A percentile compares a stretch with the other conserved stretches of the same genome.
These are phyloP conservation scores for Cactoblastis cactorum DNA, from an alignment of 2,888 invertebrate species.

Conservation along the genomic window DNA sequence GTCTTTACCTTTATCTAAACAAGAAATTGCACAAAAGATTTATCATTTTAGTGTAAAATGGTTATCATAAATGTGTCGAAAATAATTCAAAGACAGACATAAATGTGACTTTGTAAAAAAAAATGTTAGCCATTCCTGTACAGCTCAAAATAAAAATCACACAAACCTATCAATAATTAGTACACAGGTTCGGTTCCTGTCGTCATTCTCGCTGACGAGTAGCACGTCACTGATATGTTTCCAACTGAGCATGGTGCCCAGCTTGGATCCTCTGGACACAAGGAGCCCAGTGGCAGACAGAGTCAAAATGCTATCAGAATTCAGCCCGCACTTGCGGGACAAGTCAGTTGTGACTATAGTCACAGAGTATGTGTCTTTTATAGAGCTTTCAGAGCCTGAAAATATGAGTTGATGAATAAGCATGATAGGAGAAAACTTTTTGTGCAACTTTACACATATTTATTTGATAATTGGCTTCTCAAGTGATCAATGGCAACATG, in stretches of 20 bases:
- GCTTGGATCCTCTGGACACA: slow-evolving; percentile 72
- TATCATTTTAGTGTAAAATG: too few species aligned
- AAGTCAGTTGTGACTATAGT: slow-evolving; percentile 82
- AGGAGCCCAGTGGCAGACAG: slow-evolving; percentile 76
- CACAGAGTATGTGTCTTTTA: slow-evolving; percentile 76
- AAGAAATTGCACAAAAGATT: too few species aligned
- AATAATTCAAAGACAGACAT: neutral
- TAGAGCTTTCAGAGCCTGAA: slow-evolving; percentile 69
- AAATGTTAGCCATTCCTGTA: neutral
- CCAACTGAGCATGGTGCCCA: slow-evolving; percentile 79
- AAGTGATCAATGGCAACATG: slow-evolving; percentile 4
- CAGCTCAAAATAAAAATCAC: slow-evolving; percentile 12
- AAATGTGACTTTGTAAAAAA: neutral
- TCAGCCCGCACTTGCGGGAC: slow-evolving; percentile 80
- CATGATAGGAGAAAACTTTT: slow-evolving; percentile 24
- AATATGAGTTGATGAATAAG: slow-evolving; percentile 36
- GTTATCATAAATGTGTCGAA: neutral
- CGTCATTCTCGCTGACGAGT: slow-evolving; percentile 70
- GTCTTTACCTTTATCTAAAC: too few species aligned
- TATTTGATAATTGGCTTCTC: neutral
- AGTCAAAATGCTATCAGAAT: slow-evolving; percentile 79
- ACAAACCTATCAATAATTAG: slow-evolving; percentile 81
- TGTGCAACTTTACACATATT: neutral
- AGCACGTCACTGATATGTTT: slow-evolving; percentile 79
- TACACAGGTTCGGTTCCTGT: slow-evolving; percentile 80